Percentiles rank a stretch among this genome's conserved stretches.
Conservation (phyloP, 2,888 invertebrate genomes). For the Tiphia femorata region DNA sequence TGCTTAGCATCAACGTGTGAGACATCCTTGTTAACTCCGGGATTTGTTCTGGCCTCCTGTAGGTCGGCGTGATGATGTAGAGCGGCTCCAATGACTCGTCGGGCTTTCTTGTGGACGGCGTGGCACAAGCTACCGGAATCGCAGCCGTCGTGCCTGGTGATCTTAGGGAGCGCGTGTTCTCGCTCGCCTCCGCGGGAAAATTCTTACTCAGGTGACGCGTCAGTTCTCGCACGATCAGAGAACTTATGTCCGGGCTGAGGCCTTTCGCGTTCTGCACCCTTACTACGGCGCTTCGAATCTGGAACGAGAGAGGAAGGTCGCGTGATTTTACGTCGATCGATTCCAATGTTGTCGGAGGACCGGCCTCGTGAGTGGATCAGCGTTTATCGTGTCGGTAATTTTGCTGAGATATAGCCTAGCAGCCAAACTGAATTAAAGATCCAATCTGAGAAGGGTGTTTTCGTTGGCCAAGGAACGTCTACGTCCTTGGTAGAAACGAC, state of each 20-base stretch:
- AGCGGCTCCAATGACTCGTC: conserved; percentile 64
- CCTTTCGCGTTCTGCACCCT: conserved; percentile 55
- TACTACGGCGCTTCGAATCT: conserved; percentile 57
- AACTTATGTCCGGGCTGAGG: conserved; percentile 58
- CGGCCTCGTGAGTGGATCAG: no score
- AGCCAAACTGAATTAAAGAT: no score
- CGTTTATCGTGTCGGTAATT: no score
- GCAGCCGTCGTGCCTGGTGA: background rate
- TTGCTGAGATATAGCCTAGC: no score
- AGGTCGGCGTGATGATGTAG: conserved; percentile 82
- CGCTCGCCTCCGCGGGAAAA: conserved; percentile 23
- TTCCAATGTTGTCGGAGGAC: no score
- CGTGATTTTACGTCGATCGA: no score
- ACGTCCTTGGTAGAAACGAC: no score
- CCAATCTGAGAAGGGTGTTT: no score
- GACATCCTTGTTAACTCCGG: conserved; percentile 83
- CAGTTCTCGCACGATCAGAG: conserved; percentile 51
- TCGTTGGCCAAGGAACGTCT: no score
- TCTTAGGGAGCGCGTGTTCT: conserved; percentile 27
- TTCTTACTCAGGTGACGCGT: conserved; percentile 47
- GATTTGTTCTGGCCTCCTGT: conserved; percentile 81
- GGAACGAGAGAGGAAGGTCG: background rate
- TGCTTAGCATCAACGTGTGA: conserved; percentile 78
- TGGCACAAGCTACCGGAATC: background rate
- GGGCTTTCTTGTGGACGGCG: background rate